These are phyloP conservation scores for Lophotis ruficrista DNA, from an alignment of 2,113 vertebrate genomes.

Conservation along the genomic window DNA sequence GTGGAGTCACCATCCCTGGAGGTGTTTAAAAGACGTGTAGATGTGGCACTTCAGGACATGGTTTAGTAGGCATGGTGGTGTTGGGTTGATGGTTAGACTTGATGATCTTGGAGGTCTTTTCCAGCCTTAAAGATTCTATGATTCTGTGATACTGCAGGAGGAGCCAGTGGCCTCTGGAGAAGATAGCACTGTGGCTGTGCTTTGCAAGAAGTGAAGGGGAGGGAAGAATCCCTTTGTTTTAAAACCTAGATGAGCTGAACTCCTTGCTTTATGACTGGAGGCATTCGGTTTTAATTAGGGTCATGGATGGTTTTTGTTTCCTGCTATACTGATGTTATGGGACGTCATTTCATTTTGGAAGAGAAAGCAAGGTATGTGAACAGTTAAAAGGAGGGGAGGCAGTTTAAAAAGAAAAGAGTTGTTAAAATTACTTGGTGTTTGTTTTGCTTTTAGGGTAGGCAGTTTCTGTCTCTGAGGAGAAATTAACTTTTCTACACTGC, in stretches of 20 bases:
- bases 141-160: background rate
- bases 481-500: background rate
- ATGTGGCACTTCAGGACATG: no score
- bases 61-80: no score
- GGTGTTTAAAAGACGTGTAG: no score
- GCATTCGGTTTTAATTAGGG: background rate
- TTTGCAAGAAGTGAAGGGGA: background rate
- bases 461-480: background rate
- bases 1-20: no score
- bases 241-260: background rate
- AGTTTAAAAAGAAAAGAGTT: background rate
- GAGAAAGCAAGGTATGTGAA: background rate
- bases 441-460: background rate
- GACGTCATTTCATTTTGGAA: background rate
- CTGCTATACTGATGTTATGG: background rate
- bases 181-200: fast-evolving
- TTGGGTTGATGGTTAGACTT: no score
- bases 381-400: background rate
- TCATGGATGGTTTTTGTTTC: background rate
- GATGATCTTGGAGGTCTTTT: no score
- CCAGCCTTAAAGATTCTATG: no score
- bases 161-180: background rate
- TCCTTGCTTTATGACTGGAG: background rate
- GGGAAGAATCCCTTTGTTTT: background rate
- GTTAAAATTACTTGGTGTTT: background rate